Conservation (phyloP, 35 echinoderm and acorn worm genomes). For the Amphiura filiformis region DNA sequence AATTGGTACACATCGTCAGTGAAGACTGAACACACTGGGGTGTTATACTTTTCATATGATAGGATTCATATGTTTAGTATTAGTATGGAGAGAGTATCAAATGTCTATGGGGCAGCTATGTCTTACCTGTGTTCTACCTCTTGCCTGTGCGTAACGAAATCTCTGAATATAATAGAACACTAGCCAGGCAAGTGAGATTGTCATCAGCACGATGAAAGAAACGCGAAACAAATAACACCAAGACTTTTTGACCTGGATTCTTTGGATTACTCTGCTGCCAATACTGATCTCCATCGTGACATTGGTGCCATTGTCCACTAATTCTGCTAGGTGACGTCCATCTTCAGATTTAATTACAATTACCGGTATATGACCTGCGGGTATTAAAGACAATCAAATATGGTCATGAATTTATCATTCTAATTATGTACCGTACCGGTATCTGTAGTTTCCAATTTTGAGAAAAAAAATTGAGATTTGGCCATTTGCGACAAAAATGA, state of each 20-base stretch:
- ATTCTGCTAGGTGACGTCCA: constrained; percentile 48
- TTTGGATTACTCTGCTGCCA: constrained; percentile 60
- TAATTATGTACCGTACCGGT: too few species aligned
- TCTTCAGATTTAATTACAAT: constrained; percentile 57
- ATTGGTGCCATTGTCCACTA: constrained; percentile 62
- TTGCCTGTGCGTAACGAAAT: constrained; percentile 86
- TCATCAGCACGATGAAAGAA: constrained; percentile 96
- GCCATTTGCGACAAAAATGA: too few species aligned
- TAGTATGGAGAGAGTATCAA: too few species aligned
- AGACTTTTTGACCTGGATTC: constrained; percentile 81
- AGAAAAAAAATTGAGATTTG: too few species aligned
- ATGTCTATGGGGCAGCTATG: too few species aligned
- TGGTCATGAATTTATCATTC: neutral
- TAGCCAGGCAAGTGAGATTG: constrained; percentile 95
- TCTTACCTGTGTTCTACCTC: constrained; percentile 96
- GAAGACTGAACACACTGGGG: too few species aligned
- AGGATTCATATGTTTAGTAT: too few species aligned
- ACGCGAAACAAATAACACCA: constrained; percentile 90
- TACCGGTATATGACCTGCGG: constrained; percentile 66
- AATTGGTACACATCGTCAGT: too few species aligned
- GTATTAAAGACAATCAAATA: neutral
- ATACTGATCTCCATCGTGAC: constrained; percentile 50
- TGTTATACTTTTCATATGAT: too few species aligned
- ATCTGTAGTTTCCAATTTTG: neutral
- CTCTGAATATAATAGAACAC: constrained; percentile 99